Base-by-base conservation (phyloP, 2,888 invertebrate genomes). In the Stenurella melanura region DNA sequence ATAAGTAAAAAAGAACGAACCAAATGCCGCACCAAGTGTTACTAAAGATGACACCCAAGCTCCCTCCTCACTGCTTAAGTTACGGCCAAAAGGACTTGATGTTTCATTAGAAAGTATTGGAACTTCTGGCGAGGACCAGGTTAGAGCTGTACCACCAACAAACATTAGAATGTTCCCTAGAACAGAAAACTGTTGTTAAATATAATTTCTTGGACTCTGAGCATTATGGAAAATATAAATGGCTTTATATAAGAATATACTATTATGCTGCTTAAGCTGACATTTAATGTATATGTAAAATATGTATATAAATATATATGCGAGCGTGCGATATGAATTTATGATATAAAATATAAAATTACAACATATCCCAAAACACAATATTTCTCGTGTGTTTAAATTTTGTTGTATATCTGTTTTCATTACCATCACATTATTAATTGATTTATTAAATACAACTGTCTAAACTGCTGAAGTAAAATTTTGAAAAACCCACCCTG, bases 61-160 rank as follows among this genome's bases (percentile, higher is more conserved):
- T 15, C 75, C 78, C 60, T 80, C 78, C 4, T 60, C 18, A 18
- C 38, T 21, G 2, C 74, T 74, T 6, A 81, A 50, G 9, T 75
- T 74, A 15, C 77, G 74, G 9, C 38, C 50, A 7, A 68, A 21
- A 11, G 79, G 68, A n/a, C 75, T 73, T 9, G 30, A 57, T n/a
- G 73, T 73, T 17, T n/a, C 34, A 2, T 70, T 73, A 19, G 56
- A 76, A 12, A 84, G 54, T 60, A 75, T 80, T 18, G 80, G 78
- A 0, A 83, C 19, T 11, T 77, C 76, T 12, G 84, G 79, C 0
- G 83, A 81, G 3, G 84, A 74, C 84, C 84, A 84, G 3, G 77
- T 50, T n/a, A 80, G 66, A 7, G 81, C 74, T 9, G 77, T 76
- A 15, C 84, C 84, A n/a, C 73, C 64, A 10, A 77, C 58, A 64